phyloP scores from a whole-genome alignment of 2,797 vertebrate genomes.

The Trichosurus vulpecula region DNA sequence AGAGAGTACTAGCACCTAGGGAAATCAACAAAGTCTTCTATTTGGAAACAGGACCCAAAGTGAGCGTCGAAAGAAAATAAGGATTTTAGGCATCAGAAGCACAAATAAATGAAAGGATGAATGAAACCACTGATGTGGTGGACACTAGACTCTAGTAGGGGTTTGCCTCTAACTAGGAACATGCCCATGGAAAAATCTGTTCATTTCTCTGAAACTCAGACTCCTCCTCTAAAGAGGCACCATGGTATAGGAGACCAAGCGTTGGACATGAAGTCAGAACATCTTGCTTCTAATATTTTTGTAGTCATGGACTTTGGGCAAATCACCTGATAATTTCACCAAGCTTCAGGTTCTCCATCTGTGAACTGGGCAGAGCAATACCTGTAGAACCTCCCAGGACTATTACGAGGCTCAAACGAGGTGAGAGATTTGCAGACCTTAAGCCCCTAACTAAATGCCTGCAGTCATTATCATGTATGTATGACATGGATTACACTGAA shows the following conservation, averaged over 20 bases:
- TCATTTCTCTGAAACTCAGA: background rate
- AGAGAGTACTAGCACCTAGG: background rate
- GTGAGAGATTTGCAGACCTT: background rate
- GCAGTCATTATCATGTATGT: background rate
- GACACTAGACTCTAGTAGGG: background rate
- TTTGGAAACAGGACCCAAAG: background rate
- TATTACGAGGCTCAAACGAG: slow-evolving; percentile 12
- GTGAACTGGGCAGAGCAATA: rapidly evolving
- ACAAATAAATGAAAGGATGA: background rate
- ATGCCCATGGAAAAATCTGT: background rate
- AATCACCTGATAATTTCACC: background rate
- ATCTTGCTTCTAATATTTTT: background rate
- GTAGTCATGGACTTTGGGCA: background rate
- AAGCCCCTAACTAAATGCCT: background rate
- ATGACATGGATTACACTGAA: background rate
- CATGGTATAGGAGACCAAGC: background rate
- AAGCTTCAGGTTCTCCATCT: background rate
- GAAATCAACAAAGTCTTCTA: background rate
- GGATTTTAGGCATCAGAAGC: background rate
- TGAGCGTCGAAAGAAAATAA: background rate
- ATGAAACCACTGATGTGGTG: background rate
- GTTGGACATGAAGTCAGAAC: background rate
- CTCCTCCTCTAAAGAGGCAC: background rate
- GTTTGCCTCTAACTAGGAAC: background rate
- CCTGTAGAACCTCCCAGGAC: background rate